Conservation (phyloP, 2,113 vertebrate genomes). For the Upupa epops region DNA sequence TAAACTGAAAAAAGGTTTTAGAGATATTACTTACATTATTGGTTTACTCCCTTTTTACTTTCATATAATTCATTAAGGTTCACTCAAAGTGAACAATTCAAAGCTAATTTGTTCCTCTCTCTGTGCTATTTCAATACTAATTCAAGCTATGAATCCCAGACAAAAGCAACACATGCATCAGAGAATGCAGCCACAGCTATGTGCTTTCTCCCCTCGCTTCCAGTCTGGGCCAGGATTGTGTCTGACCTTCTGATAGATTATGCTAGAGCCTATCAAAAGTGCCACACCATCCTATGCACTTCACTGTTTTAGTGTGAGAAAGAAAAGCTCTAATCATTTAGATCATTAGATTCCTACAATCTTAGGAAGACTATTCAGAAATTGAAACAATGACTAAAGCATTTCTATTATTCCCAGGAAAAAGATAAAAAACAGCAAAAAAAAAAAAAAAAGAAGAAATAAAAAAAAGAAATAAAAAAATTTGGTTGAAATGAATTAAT, state of each 20-base stretch:
- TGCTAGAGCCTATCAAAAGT: neutral
- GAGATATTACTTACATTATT: neutral
- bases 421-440: too few species aligned
- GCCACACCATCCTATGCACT: neutral
- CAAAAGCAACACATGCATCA: neutral
- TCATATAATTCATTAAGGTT: neutral
- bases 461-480: neutral
- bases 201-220: rapidly evolving
- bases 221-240: neutral
- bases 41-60: neutral
- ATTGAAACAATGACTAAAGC: neutral
- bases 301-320: neutral
- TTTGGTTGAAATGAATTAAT: too few species aligned
- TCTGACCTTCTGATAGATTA: neutral
- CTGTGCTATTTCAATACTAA: neutral
- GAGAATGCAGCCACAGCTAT: neutral
- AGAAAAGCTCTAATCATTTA: neutral
- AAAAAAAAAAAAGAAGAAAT: neutral
- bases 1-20: neutral
- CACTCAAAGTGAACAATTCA: neutral
- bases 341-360: neutral
- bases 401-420: neutral
- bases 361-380: neutral
- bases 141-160: neutral
- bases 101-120: neutral